Evolutionary conservation across 2,113 vertebrate species (phyloP), one percentile per base, ranked within the genome.

Genomic region (Cichladusa arquata): DNA sequence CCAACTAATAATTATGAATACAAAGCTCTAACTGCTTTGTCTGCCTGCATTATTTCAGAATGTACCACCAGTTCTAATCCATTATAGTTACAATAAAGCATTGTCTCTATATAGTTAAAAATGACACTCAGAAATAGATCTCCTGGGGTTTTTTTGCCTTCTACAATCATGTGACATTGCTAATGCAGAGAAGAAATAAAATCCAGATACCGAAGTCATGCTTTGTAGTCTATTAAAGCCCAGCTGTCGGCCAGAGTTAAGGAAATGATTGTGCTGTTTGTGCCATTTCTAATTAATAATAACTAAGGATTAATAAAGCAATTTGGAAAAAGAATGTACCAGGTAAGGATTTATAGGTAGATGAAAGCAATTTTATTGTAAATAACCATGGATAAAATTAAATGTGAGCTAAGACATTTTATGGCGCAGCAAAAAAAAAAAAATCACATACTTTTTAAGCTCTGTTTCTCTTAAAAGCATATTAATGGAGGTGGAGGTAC

Each of bases 241-340:
- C 95, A 93, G 94, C 92, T 97, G 96, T 95, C 1, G 0, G 65
- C 50, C 76, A 97, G 96, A 96, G 94, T 97, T 97, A 97, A 97
- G 94, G 38, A 96, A 97, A 88, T 28, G 47, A 96, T 97, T 96
- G 83, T 88, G 84, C 56, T 94, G 88, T 88, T 96, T 95, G 76
- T 90, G 53, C 40, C 79, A 88, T 90, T 97, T 97, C 74, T 95
- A 97, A 97, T 97, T 97, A 97, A 95, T 95, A 94, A 94, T 90
- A 96, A 83, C 81, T 81, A 93, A 96, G 92, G 96, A 97, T 96
- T 97, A 96, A 97, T 97, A 97, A 97, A 91, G 84, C 72, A 97
- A 95, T 97, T 96, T 95, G 24, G 94, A 51, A 81, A 92, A 97
- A 86, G 84, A 94, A 96, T 93, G 84, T 90, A 90, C 61, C 54